Evolutionary conservation across 1,140 invertebrate species (phyloP).

Genomic region (Bombus confusus): DNA sequence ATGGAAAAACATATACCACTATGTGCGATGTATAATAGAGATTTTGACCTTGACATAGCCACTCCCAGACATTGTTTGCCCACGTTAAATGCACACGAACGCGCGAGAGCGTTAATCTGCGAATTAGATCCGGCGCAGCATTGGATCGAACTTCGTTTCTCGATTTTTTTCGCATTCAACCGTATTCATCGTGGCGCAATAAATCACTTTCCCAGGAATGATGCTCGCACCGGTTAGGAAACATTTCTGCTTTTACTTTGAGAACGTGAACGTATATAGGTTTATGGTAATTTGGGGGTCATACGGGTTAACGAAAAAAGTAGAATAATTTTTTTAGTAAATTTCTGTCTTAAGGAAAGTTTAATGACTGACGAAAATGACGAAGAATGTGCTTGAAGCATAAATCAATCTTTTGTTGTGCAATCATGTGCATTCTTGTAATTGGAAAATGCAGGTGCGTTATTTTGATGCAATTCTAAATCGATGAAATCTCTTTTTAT

Average conservation of each 20-base stretch:
- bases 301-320: not conserved
- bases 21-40: slow-evolving; percentile 54
- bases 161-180: not conserved
- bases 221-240: not conserved
- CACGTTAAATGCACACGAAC: slow-evolving; percentile 21
- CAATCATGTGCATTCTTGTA: not conserved
- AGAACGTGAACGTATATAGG: not conserved
- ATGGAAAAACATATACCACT: slow-evolving; percentile 52
- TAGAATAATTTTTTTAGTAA: not conserved
- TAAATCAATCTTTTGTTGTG: not conserved
- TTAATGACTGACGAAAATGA: not conserved
- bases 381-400: not conserved
- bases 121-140: not conserved
- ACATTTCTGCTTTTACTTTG: slow-evolving; percentile 16
- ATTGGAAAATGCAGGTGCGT: not conserved
- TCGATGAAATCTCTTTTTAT: too few relatives aligned
- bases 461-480: not conserved
- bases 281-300: not conserved
- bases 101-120: slow-evolving; percentile 17
- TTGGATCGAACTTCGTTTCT: not conserved
- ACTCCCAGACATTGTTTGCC: slow-evolving; percentile 66
- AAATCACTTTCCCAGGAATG: slow-evolving; percentile 11
- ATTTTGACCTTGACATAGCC: slow-evolving; percentile 72
- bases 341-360: not conserved
- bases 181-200: not conserved